Conservation (phyloP, 2,797 vertebrate genomes). For the Anas capensis region DNA sequence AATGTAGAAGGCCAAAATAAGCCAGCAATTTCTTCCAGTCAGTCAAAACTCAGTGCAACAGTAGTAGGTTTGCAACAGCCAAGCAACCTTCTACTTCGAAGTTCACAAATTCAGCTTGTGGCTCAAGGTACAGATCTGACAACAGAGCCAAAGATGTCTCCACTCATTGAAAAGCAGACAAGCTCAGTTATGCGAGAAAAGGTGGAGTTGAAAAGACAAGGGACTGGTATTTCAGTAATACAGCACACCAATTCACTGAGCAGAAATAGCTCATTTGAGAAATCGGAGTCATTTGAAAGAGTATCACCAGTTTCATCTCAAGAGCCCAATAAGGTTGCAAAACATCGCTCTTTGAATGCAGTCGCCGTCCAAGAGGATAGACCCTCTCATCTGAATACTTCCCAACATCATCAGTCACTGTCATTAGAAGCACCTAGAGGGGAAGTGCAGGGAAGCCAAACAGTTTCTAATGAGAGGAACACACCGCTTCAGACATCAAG, state of each 20-base stretch:
- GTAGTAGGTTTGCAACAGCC: conserved; percentile 81
- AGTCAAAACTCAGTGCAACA: conserved; percentile 76
- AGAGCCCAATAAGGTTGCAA: conserved; percentile 78
- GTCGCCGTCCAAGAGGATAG: conserved; percentile 76
- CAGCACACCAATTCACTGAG: conserved; percentile 97
- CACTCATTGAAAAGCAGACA: conserved; percentile 84
- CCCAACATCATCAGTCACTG: conserved; percentile 72
- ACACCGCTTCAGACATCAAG: conserved; percentile 85
- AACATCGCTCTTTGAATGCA: conserved; percentile 78
- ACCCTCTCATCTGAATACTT: conserved; percentile 56
- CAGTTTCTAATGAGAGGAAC: conserved; percentile 74
- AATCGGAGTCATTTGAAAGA: conserved; percentile 87
- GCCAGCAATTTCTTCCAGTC: conserved; percentile 61
- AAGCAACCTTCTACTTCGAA: conserved; percentile 81
- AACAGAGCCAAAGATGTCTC: conserved; percentile 83
- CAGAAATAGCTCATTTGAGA: conserved; percentile 92
- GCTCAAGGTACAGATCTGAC: conserved; percentile 80
- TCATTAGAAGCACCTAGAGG: conserved; percentile 75
- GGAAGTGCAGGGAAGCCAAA: conserved; percentile 76
- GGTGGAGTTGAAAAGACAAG: conserved; percentile 90
- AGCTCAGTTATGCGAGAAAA: conserved; percentile 81
- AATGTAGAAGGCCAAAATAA: conserved; percentile 82
- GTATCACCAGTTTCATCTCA: conserved; percentile 83
- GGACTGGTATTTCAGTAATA: conserved; percentile 96
- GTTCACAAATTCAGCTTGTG: conserved; percentile 87